A percentile compares a stretch with the other conserved stretches of the same genome.
phyloP scores from a whole-genome alignment of 2,888 invertebrate species.

The Balanococcus diminutus region DNA sequence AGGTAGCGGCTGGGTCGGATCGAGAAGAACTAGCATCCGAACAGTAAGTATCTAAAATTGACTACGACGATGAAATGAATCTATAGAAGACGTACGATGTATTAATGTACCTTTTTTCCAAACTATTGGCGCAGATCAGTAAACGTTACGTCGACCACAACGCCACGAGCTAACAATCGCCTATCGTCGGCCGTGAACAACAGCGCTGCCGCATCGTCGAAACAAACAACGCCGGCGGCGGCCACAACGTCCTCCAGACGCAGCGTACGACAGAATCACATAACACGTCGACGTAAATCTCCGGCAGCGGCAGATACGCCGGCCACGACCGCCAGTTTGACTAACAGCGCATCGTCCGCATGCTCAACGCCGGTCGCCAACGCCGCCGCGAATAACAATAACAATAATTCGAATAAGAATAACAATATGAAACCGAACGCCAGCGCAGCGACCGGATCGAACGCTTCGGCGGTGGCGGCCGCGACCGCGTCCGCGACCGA shows the following conservation, averaged over 20 bases:
- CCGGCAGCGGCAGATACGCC: neutral
- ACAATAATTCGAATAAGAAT: slow-evolving; percentile 46
- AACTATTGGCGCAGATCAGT: neutral
- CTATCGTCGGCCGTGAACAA: slow-evolving; percentile 12
- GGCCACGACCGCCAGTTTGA: neutral
- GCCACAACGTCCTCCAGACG: slow-evolving; percentile 39
- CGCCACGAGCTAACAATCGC: slow-evolving; percentile 32
- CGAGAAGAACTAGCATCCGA: neutral
- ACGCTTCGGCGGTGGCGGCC: neutral
- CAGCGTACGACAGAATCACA: slow-evolving; percentile 50
- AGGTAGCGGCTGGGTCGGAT: slow-evolving; percentile 8
- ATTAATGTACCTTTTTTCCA: neutral
- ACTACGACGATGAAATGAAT: neutral
- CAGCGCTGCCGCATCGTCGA: neutral
- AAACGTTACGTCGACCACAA: slow-evolving; percentile 26
- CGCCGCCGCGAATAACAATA: neutral
- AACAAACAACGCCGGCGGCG: neutral
- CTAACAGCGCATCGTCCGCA: no score
- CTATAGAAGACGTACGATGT: neutral
- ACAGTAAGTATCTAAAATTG: neutral
- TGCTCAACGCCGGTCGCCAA: neutral
- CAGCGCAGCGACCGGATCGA: neutral
- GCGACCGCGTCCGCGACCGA: neutral
- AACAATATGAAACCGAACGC: slow-evolving; percentile 22
- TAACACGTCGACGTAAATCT: slow-evolving; percentile 48